Evolutionary conservation across 2,888 invertebrate genomes (phyloP).

Genomic region (Microplitis manilae): DNA sequence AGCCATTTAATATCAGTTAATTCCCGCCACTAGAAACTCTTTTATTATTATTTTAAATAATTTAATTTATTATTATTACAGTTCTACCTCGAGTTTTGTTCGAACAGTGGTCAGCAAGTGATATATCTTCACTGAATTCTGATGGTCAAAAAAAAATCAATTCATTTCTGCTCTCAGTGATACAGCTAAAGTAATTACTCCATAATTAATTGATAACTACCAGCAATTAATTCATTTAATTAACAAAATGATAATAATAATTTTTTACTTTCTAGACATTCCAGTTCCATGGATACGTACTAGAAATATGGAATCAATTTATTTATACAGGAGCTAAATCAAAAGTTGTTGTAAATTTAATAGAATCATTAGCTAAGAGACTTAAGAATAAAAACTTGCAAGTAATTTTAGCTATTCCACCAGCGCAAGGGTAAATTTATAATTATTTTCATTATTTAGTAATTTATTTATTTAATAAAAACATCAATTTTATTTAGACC

Average conservation of each 20-base stretch:
- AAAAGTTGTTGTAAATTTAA: constrained; percentile 76
- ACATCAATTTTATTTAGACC: constrained; percentile 52
- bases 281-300: constrained; percentile 89
- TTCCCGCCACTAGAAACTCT: background rate
- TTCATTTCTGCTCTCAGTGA: constrained; percentile 81
- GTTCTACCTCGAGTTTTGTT: constrained; percentile 93
- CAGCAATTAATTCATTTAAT: constrained; percentile 81
- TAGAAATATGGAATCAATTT: constrained; percentile 93
- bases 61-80: constrained; percentile 68
- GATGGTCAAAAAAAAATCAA: constrained; percentile 78
- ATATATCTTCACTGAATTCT: constrained; percentile 81
- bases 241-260: too few relatives aligned
- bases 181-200: constrained; percentile 75
- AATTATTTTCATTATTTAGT: constrained; percentile 34
- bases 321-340: constrained; percentile 76
- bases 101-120: constrained; percentile 87
- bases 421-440: constrained; percentile 75
- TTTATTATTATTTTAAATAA: background rate
- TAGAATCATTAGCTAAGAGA: constrained; percentile 77
- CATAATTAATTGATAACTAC: constrained; percentile 76
- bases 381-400: constrained; percentile 72
- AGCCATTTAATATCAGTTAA: too few relatives aligned
- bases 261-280: constrained; percentile 80
- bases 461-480: constrained; percentile 44
- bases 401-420: constrained; percentile 86